Evolutionary conservation across 2,797 vertebrate genomes (phyloP), one percentile per base, ranked within the genome.

Genomic region (Galago senegalensis): DNA sequence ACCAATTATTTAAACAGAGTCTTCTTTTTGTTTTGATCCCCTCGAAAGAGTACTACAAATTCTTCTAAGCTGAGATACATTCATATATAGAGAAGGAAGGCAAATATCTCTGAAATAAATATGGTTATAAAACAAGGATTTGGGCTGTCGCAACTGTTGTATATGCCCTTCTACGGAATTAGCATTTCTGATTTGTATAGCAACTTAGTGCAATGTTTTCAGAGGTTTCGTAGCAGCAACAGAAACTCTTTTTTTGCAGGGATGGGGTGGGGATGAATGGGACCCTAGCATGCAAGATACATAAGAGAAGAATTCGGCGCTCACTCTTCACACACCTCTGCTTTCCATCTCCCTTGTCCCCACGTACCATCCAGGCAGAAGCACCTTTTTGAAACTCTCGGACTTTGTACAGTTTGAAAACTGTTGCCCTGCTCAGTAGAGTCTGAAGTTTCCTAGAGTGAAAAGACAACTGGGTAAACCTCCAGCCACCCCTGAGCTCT

Each of bases 71-170:
- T 88, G 84, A 97, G 93, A 79, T 63, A 65, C 1, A 60, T 46
- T 84, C 17, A 29, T 20, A n/a, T 73, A 60, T 8, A 69, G 16
- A 82, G 31, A 95, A 87, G 58, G 18, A 91, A 82, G 37, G 23
- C 29, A 85, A 85, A 37, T 84, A 65, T 7, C n/a, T 93, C 63
- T 63, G 65, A 96, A 95, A 91, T 87, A 93, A 91, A 91, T 81
- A 69, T 9, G 77, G 11, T 76, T 87, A 29, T 76, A 91, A 93
- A 37, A 14, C 46, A 89, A 83, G 58, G 20, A 23, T 95, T 83
- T 63, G 29, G 25, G 8, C 37, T 67, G 27, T 88, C 88, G 34
- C 18, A 81, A 94, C 23, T 14, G 34, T 58, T 83, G 25, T 7
- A 56, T 21, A 7, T 75, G 16, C 6, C 7, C 58, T 43, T 91